A percentile compares a stretch with the other conserved stretches of the same genome.
phyloP scores from a whole-genome alignment of 2,888 invertebrate species.

The Parnassius glacialis region DNA sequence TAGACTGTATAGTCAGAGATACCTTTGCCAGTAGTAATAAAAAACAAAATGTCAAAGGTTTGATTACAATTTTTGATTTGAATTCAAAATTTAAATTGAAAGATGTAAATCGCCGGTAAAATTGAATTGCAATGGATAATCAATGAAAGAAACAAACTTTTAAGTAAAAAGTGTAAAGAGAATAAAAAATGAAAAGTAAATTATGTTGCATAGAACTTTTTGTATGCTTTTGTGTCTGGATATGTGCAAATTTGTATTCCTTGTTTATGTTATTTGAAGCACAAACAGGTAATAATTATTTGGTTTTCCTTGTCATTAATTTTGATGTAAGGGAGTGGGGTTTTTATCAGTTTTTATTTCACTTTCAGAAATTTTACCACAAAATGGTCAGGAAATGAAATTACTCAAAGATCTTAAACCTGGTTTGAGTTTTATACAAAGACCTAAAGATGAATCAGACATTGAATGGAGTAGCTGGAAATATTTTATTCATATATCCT shows the following conservation, averaged over 20 bases:
- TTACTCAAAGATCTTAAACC: slow-evolving; percentile 72
- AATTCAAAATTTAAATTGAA: background rate
- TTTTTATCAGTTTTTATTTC: slow-evolving; percentile 10
- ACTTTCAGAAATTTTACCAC: slow-evolving; percentile 57
- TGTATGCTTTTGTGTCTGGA: slow-evolving; percentile 79
- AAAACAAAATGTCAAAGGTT: no score
- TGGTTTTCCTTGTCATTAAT: background rate
- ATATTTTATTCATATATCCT: slow-evolving; percentile 71
- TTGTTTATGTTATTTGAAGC: slow-evolving; percentile 75
- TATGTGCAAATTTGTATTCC: slow-evolving; percentile 75
- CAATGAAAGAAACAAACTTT: slow-evolving; percentile 13
- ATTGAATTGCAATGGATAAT: slow-evolving; percentile 27
- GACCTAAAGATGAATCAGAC: slow-evolving; percentile 84
- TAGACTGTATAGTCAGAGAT: no score
- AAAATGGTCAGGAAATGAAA: slow-evolving; percentile 39
- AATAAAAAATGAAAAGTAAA: slow-evolving; percentile 46
- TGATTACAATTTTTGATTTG: no score
- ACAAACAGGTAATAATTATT: slow-evolving; percentile 69
- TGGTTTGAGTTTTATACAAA: slow-evolving; percentile 79
- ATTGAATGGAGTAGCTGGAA: slow-evolving; percentile 86
- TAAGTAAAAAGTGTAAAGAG: slow-evolving; percentile 6
- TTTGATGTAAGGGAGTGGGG: background rate
- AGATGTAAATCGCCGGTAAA: slow-evolving; percentile 28
- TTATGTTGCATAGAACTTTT: slow-evolving; percentile 58
- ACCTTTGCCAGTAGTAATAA: no score